phyloP scores from a whole-genome alignment of 2,888 invertebrate species.

The Lordiphosa fenestrarum region DNA sequence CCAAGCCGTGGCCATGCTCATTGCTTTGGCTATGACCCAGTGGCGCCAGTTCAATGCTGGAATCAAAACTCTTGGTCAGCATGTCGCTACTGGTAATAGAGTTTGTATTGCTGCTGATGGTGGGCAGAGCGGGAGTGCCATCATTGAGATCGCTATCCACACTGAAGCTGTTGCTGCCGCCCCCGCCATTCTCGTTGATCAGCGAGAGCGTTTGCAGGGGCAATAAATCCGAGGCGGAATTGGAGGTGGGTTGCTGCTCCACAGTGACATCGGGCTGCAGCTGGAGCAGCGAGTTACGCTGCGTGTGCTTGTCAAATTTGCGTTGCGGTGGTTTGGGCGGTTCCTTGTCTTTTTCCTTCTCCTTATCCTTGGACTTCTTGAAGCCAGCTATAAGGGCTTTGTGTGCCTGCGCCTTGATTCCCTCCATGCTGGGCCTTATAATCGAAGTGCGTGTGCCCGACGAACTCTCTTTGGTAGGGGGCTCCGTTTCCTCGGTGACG shows the following conservation, averaged over 20 bases:
- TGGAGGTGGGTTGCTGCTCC: conserved; percentile 28
- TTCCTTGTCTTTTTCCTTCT: conserved; percentile 76
- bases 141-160: conserved; percentile 77
- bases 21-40: conserved; percentile 60
- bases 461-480: conserved; percentile 62
- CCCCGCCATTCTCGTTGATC: conserved; percentile 76
- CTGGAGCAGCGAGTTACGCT: conserved; percentile 77
- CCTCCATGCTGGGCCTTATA: conserved; percentile 80
- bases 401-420: conserved; percentile 79
- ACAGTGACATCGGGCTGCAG: conserved; percentile 69
- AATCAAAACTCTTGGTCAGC: conserved; percentile 77
- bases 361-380: conserved; percentile 80
- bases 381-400: conserved; percentile 80
- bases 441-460: conserved; percentile 76
- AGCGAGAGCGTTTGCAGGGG: conserved; percentile 76
- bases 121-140: conserved; percentile 51
- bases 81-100: conserved; percentile 76
- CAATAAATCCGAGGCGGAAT: conserved; percentile 67
- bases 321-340: conserved; percentile 78
- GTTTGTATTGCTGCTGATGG: conserved; percentile 64
- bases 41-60: conserved; percentile 71
- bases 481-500: conserved; percentile 79
- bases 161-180: conserved; percentile 75
- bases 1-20: conserved; percentile 55
- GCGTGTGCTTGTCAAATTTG: conserved; percentile 77